Evolutionary conservation across 2,888 invertebrate species (phyloP), one percentile per base, ranked within the genome.

Genomic region (Torymus aiolomorphi): DNA sequence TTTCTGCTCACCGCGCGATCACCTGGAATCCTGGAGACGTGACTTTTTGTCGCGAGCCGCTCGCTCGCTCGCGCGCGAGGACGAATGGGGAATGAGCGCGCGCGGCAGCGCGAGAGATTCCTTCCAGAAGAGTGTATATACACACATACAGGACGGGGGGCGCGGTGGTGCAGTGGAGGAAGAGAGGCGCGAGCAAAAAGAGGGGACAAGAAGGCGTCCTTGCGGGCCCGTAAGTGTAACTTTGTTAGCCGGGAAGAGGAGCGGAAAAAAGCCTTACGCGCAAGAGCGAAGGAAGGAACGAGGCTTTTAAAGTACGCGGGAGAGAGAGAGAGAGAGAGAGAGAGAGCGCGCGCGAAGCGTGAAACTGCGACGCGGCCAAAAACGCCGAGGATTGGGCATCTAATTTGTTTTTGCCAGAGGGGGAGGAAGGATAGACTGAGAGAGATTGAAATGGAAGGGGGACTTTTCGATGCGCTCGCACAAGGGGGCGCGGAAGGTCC

Each of bases 331-430:
- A 24, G 24, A 2, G 3, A 2, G 24, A 24, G 24, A 2, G 24
- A 2, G 24, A 2, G 24, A 24, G 24, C 24, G 24, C 24, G 24
- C 13, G 49, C 24, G 76, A 56, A 76, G 76, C 69, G 76, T 63
- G 76, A 76, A 76, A 79, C 16, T 24, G 24, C 71, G 62, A 20
- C 24, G 49, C 76, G 76, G 76, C 76, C 80, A 78, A 82, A 76
- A 76, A 56, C 69, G 24, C 13, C 12, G 2, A 16, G 54, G 18
- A 71, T 71, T 42, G 65, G 59, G 61, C 62, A 56, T 70, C 63
- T 76, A 70, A 76, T 76, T 76, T 63, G 56, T 78, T 77, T 77
- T 77, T 77, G 63, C 59, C 24, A 2, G n/a, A 1, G 18, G 51
- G 31, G 2, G 1, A 42, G 54, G 51, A 8, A 31, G 11, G n/a